A percentile compares a stretch with the other conserved stretches of the same genome.
These are phyloP conservation scores for Athalia rosae DNA, from an alignment of 2,888 invertebrate species.

Conservation along the genomic window DNA sequence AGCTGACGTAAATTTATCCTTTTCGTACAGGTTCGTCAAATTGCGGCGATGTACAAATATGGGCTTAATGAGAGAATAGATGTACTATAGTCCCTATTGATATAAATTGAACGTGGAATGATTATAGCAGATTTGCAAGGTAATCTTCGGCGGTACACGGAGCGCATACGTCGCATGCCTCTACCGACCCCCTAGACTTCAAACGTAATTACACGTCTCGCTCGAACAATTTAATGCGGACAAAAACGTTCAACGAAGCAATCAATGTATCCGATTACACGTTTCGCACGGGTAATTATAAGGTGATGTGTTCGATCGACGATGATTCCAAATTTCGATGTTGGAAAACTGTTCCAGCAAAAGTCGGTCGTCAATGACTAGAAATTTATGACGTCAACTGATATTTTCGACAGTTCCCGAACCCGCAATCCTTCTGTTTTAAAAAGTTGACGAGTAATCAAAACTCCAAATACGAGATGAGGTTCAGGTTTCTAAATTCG, in stretches of 20 bases:
- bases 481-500: too few relatives aligned
- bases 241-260: background rate
- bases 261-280: background rate
- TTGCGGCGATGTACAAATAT: background rate
- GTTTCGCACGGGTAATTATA: background rate
- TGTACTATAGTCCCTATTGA: background rate
- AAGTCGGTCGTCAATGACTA: too few relatives aligned
- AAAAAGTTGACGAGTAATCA: too few relatives aligned
- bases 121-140: background rate
- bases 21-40: background rate
- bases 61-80: slow-evolving; percentile 7
- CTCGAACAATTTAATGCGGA: background rate
- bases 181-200: background rate
- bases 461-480: too few relatives aligned
- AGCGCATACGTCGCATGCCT: background rate
- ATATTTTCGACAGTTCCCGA: too few relatives aligned
- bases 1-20: background rate
- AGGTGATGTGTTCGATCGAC: background rate
- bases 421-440: too few relatives aligned
- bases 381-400: too few relatives aligned
- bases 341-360: too few relatives aligned
- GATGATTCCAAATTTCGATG: background rate
- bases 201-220: background rate
- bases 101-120: background rate
- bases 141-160: background rate